phyloP scores from a whole-genome alignment of 2,888 invertebrate genomes.

The Ormyrus pomaceus region DNA sequence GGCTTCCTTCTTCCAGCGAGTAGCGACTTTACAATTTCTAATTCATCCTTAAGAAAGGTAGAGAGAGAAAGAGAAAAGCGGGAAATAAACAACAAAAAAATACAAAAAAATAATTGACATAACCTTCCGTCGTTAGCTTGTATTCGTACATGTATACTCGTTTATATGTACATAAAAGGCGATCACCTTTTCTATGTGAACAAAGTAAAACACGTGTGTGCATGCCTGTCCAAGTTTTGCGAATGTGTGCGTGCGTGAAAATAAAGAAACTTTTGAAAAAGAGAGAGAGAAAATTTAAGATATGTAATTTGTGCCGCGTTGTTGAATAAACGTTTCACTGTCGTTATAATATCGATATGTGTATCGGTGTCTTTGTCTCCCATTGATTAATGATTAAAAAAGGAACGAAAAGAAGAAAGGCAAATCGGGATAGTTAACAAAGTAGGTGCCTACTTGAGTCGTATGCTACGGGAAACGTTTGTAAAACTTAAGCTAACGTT shows the following conservation, averaged over 20 bases:
- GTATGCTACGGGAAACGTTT: constrained; percentile 38
- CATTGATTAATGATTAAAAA: neutral
- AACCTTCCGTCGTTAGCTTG: constrained; percentile 52
- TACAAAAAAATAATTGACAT: constrained; percentile 18
- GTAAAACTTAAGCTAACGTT: constrained; percentile 36
- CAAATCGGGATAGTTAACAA: neutral
- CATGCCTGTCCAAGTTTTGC: constrained; percentile 51
- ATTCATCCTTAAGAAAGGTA: constrained; percentile 7
- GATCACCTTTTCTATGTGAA: constrained; percentile 56
- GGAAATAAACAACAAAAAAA: constrained; percentile 17
- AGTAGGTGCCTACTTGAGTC: constrained; percentile 38
- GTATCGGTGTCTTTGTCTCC: constrained; percentile 64
- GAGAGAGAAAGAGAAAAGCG: constrained; percentile 36
- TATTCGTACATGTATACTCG: constrained; percentile 57
- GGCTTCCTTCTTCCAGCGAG: neutral
- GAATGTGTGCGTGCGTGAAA: constrained; percentile 50
- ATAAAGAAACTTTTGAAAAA: constrained; percentile 21
- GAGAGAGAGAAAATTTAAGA: constrained; percentile 21
- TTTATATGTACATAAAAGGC: constrained; percentile 57
- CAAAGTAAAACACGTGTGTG: constrained; percentile 51
- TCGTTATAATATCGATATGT: constrained; percentile 57
- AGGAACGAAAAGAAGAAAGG: constrained; percentile 20
- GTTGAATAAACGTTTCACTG: constrained; percentile 51
- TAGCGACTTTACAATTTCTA: constrained; percentile 21
- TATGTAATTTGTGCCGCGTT: constrained; percentile 42